Conservation (phyloP, 2,113 vertebrate genomes). For the Pluvianellus socialis region DNA sequence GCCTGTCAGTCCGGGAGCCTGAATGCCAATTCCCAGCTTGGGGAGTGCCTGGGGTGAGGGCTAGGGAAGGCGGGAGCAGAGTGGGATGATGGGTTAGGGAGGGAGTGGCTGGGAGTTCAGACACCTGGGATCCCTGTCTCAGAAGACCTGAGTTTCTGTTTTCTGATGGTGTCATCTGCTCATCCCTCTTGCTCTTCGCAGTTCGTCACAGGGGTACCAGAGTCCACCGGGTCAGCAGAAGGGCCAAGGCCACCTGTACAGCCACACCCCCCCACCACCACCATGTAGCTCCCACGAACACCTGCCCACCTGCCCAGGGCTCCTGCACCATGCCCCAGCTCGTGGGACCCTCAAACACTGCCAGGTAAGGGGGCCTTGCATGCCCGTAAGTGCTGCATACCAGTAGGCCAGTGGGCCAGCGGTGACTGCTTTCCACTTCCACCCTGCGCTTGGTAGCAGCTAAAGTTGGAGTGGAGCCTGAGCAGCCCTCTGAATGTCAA, state of each 20-base stretch:
- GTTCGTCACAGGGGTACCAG: slow-evolving; percentile 88
- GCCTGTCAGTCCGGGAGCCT: background rate
- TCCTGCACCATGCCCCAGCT: slow-evolving; percentile 73
- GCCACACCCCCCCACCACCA: slow-evolving; percentile 54
- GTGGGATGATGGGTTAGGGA: background rate
- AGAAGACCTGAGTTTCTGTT: background rate
- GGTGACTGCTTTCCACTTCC: background rate
- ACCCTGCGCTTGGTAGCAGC: slow-evolving; percentile 55
- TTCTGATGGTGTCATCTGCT: background rate
- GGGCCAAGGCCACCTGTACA: slow-evolving; percentile 79
- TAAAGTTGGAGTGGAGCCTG: slow-evolving; percentile 88
- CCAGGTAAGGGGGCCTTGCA: slow-evolving; percentile 77
- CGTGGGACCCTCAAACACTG: slow-evolving; percentile 81
- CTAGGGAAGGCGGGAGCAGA: background rate
- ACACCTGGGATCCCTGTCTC: background rate
- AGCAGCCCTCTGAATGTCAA: slow-evolving; percentile 79
- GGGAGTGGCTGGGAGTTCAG: background rate
- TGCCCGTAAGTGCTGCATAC: accelerated
- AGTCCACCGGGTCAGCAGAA: slow-evolving; percentile 86
- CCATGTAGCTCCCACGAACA: slow-evolving; percentile 78
- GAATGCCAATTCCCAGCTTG: background rate
- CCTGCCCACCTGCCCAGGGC: slow-evolving; percentile 55
- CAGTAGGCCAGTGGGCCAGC: accelerated
- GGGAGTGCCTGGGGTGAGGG: background rate
- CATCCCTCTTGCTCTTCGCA: slow-evolving; percentile 53